Evolutionary conservation across 2,113 vertebrate genomes (phyloP).

Genomic region (Heptranchias perlo): DNA sequence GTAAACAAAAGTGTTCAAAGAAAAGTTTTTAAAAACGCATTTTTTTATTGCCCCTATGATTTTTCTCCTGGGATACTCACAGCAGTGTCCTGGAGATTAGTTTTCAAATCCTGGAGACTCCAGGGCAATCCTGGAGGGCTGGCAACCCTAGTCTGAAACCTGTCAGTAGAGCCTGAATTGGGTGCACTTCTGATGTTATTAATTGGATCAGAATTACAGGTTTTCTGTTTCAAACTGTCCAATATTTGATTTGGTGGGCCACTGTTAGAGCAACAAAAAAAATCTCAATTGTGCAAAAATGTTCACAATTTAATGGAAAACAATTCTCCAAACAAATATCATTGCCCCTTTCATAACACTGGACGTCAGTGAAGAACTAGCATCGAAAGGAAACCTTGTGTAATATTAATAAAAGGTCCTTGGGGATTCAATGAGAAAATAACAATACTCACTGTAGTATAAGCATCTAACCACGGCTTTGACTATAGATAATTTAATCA

Average conservation of each 20-base stretch:
- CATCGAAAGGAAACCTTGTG: neutral
- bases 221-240: neutral
- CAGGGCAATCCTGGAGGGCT: too few relatives aligned
- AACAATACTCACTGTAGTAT: neutral
- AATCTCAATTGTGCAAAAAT: neutral
- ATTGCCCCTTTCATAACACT: neutral
- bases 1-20: too few relatives aligned
- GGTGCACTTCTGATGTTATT: neutral
- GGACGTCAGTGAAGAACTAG: neutral
- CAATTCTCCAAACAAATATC: neutral
- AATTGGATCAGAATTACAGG: neutral
- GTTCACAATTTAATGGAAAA: neutral
- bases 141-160: too few relatives aligned
- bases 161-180: neutral
- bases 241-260: neutral
- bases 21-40: too few relatives aligned
- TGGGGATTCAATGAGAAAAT: neutral
- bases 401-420: neutral
- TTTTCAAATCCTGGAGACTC: too few relatives aligned
- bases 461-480: neutral
- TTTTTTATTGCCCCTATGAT: too few relatives aligned
- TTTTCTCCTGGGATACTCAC: too few relatives aligned
- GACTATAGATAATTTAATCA: too few relatives aligned
- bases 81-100: too few relatives aligned
- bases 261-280: neutral